A percentile compares a stretch with the other conserved stretches of the same genome.
These are phyloP conservation scores for Himalopsyche tibetana DNA, from an alignment of 2,888 invertebrate genomes.

Conservation along the genomic window DNA sequence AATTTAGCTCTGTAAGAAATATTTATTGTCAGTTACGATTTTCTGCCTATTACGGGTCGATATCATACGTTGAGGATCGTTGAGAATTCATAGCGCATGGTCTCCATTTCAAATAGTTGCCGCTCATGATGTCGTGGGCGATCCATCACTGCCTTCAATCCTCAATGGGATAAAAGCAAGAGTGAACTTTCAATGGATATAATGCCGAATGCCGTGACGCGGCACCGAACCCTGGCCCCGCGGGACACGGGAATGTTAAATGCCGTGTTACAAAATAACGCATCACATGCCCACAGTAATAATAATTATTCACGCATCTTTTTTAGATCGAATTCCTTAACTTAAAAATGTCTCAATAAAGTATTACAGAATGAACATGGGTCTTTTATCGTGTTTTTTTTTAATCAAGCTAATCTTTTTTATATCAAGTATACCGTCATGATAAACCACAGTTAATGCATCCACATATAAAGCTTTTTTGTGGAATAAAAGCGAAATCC, in stretches of 20 bases:
- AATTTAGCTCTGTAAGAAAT: too few species aligned
- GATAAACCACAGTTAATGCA: too few species aligned
- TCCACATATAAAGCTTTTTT: too few species aligned
- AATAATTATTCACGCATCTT: conserved; percentile 37
- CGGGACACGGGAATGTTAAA: conserved; percentile 37
- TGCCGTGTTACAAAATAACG: conserved; percentile 26
- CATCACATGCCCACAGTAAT: background rate
- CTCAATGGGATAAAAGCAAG: conserved; percentile 58
- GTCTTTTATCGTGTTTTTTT: too few species aligned
- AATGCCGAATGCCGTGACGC: conserved; percentile 51
- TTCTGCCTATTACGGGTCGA: too few species aligned
- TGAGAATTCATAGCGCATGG: background rate
- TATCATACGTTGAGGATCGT: background rate
- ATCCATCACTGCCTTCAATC: conserved; percentile 49
- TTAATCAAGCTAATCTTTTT: too few species aligned
- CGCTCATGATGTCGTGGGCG: conserved; percentile 25
- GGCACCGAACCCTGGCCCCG: conserved; percentile 14
- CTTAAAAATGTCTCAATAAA: background rate
- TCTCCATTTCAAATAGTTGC: conserved; percentile 2
- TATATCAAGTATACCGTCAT: too few species aligned
- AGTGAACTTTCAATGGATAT: conserved; percentile 48
- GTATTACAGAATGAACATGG: background rate
- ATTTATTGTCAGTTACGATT: too few species aligned
- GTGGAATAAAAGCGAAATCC: too few species aligned
- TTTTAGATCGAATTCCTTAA: conserved; percentile 7